Evolutionary conservation across 1,140 invertebrate genomes (phyloP).

Genomic region (Calephelis virginiensis): DNA sequence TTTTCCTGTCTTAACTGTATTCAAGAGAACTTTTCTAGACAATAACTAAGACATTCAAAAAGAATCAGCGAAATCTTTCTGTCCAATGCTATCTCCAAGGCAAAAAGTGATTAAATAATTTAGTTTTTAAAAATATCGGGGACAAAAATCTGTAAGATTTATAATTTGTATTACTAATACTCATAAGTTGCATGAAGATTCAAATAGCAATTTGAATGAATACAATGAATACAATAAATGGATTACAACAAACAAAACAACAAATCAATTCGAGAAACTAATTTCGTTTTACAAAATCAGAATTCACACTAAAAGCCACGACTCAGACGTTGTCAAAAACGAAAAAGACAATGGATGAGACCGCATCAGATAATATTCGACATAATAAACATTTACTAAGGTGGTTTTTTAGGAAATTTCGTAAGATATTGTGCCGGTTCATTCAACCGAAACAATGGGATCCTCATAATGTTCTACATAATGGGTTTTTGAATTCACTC

Average conservation of each 20-base stretch:
- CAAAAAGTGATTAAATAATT: too few species aligned
- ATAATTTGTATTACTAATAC: too few species aligned
- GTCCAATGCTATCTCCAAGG: too few species aligned
- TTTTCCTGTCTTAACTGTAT: too few species aligned
- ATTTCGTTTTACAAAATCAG: conserved; percentile 16
- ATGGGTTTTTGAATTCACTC: conserved; percentile 68
- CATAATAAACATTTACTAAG: conserved; percentile 68
- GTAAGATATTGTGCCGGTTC: conserved; percentile 69
- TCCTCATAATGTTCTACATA: conserved; percentile 68
- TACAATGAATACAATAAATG: background rate
- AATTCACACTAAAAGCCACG: conserved; percentile 20
- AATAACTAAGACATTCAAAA: too few species aligned
- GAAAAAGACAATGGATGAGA: conserved; percentile 64
- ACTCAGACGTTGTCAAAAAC: conserved; percentile 40
- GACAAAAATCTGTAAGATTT: too few species aligned
- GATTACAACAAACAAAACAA: background rate
- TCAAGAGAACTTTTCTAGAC: too few species aligned
- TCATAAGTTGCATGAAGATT: too few species aligned
- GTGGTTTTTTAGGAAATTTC: conserved; percentile 71
- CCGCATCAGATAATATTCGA: conserved; percentile 65
- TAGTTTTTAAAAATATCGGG: too few species aligned
- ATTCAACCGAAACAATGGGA: conserved; percentile 71
- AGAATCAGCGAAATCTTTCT: too few species aligned
- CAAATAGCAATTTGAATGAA: background rate
- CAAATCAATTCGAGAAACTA: conserved; percentile 3